These are phyloP conservation scores for Platycnemis pennipes DNA, from an alignment of 2,888 invertebrate species.

Conservation along the genomic window DNA sequence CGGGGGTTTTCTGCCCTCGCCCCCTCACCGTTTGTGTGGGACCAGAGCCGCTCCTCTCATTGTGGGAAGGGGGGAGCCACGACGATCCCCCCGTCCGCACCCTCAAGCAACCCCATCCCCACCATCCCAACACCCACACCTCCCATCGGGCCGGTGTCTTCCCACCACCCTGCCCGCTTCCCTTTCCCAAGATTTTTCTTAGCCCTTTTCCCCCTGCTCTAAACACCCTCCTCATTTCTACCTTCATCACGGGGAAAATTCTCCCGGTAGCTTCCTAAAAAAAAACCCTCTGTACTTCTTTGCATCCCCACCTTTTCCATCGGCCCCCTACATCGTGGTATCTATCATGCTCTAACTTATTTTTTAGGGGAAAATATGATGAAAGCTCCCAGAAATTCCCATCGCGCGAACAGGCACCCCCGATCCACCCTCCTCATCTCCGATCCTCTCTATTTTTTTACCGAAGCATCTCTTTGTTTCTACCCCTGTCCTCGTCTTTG, in stretches of 20 bases:
- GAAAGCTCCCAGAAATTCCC: neutral
- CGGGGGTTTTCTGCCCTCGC: neutral
- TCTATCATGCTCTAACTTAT: neutral
- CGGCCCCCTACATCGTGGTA: too few species aligned
- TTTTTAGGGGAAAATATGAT: neutral
- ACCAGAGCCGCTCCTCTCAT: neutral
- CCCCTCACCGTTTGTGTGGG: neutral
- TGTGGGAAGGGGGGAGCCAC: neutral
- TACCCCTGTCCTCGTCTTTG: neutral
- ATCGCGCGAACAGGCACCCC: neutral
- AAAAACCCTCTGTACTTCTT: too few species aligned
- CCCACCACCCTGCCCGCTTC: neutral
- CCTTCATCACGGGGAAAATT: too few species aligned
- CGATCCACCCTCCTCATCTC: neutral
- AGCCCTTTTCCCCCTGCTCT: too few species aligned
- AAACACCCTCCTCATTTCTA: too few species aligned
- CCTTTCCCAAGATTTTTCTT: neutral
- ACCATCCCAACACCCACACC: neutral
- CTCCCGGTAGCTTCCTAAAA: too few species aligned
- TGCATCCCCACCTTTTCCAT: too few species aligned
- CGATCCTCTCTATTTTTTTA: neutral
- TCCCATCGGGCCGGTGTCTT: neutral
- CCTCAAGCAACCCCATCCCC: neutral
- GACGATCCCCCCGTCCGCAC: neutral
- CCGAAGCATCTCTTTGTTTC: conserved; percentile 18